phyloP scores from a whole-genome alignment of 2,797 vertebrate species.

The Spondyliosoma cantharus region DNA sequence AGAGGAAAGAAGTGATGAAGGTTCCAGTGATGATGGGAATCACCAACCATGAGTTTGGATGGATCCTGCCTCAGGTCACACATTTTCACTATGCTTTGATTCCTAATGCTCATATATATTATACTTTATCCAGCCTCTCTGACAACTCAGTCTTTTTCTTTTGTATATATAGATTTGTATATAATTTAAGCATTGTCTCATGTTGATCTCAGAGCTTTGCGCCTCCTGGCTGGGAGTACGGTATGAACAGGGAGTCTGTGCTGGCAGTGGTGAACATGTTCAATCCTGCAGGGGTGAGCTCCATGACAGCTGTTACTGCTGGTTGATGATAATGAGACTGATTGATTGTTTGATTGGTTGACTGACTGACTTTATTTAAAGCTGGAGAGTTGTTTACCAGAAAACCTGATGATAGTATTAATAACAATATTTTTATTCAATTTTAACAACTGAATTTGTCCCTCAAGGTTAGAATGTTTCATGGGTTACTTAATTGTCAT shows the following conservation, averaged over 20 bases:
- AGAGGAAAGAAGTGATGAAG: conserved; percentile 77
- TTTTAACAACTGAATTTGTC: neutral
- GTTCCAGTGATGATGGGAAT: conserved; percentile 85
- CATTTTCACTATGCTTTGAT: neutral
- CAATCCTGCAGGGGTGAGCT: conserved; percentile 77
- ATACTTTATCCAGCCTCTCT: neutral
- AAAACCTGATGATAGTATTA: neutral
- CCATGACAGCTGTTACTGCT: neutral
- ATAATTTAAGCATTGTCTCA: neutral
- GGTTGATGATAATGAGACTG: neutral
- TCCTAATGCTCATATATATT: neutral
- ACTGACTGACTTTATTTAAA: too few relatives aligned
- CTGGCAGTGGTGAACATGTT: conserved; percentile 72
- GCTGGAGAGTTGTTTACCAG: neutral
- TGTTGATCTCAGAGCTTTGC: conserved; percentile 68
- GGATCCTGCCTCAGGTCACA: conserved; percentile 83
- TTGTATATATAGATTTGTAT: too few relatives aligned
- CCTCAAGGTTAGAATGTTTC: too few relatives aligned
- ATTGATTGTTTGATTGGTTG: neutral
- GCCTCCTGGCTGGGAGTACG: conserved; percentile 77
- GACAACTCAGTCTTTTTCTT: neutral
- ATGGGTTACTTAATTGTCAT: too few relatives aligned
- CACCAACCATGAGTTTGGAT: conserved; percentile 88
- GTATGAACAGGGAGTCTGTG: conserved; percentile 74
- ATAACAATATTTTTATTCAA: neutral